Evolutionary conservation across 2,888 invertebrate genomes (phyloP), one percentile per base, ranked within the genome.

Genomic region (Hydraecia micacea): DNA sequence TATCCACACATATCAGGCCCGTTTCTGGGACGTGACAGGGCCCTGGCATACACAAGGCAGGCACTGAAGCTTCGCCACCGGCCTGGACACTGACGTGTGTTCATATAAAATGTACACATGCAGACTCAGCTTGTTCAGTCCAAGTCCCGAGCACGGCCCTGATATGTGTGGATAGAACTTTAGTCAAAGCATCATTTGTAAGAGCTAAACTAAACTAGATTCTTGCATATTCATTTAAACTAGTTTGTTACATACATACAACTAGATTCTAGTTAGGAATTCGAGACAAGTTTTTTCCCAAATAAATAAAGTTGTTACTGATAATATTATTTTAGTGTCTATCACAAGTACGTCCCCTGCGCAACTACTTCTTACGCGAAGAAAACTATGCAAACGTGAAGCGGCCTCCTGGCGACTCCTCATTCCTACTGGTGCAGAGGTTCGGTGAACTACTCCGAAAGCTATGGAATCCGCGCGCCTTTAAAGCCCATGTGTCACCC

Each of bases 401-500:
- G 92, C 97, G 99, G 67, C 99, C 99, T 0, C 99, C 99, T 0
- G 99, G 99, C 0, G 99, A 99, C 95, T 99, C 99, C 4, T 98
- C 98, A 77, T 99, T 99, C 92, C 97, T 99, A 49, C 96, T 99
- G 69, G 99, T 99, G 0, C 99, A 99, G 92, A 93, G 98, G 63
- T 99, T 99, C 94, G 99, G 99, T 0, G 99, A 99, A 93, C 97
- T 99, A 49, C 98, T 99, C 96, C 97, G 99, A 32, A 99, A 99
- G 94, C 97, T 99, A 90, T 99, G 99, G 99, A 99, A 99, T 95
- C 99, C 99, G 0, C 97, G 99, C 63, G 99, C 99, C 91, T 99
- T 99, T 93, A 99, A 99, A 95, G 99, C 99, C 0, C 99, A 99
- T 92, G 99, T 99, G 0, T 99, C 99, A 36, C 99, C 99, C 0